Evolutionary conservation across 1,140 invertebrate species (phyloP), one percentile per base, ranked within the genome.

Genomic region (Macrosteles quadrilineatus): DNA sequence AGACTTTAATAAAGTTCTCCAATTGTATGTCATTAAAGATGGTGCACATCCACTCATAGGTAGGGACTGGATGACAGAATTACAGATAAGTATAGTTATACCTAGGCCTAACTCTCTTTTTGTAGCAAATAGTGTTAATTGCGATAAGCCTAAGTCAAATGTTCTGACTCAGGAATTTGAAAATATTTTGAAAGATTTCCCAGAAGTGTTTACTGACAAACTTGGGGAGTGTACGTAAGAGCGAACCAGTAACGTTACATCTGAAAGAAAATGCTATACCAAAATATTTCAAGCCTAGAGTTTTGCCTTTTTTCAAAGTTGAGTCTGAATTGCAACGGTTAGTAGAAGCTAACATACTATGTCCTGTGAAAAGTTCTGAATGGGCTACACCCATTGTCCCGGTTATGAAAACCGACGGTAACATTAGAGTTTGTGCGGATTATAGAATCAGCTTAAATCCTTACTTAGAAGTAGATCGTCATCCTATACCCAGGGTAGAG

Each of bases 371-470:
- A n/a, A 55, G 50, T 55, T n/a, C 14, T 23, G 50, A n/a, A 6
- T n/a, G n/a, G n/a, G n/a, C n/a, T n/a, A n/a, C n/a, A n/a, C n/a
- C n/a, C n/a, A n/a, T n/a, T n/a, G n/a, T 55, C 9, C 14, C 50
- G 14, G 50, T 55, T 55, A n/a, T 55, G 23, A 55, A 65, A 65
- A 31, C n/a, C 4, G 19, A 36, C 36, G 63, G 63, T 31, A 21
- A 30, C 9, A 36, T 65, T 31, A 14, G 63, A 14, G 19, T 65
- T 19, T 65, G 63, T 65, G 63, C 27, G n/a, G 63, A 65, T 65
- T 65, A 36, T 65, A 65, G 32, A 19, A 19, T 31, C n/a, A 62
- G 30, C 40, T 19, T 65, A 32, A 65, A 65, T 36, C 25, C 30
- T 4, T 31, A 40, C 25, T 36, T 65, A 65, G 25, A 36, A 36